Percentiles rank a stretch among this genome's conserved stretches.
Conservation (phyloP, 2,888 invertebrate genomes). For the Calephelis perditalis region DNA sequence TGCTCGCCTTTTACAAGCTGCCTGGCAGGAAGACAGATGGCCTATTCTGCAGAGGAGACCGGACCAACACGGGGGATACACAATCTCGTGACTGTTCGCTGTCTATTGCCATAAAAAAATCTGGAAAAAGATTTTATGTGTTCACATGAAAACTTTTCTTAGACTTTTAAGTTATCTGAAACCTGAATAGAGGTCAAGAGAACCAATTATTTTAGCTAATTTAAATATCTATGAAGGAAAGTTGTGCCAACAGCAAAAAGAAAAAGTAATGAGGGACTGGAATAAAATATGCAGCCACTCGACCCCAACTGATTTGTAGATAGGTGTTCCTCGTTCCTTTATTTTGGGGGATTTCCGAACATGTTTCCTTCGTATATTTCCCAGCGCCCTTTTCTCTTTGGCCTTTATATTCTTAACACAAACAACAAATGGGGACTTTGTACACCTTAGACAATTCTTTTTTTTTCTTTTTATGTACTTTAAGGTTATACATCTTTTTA, state of each 20-base stretch:
- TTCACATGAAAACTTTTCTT: too few relatives aligned
- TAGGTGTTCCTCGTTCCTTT: conserved; percentile 7
- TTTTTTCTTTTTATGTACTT: neutral
- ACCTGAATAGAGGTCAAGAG: too few relatives aligned
- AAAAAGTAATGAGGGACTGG: conserved; percentile 7
- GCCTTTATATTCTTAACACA: neutral
- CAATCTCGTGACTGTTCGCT: too few relatives aligned
- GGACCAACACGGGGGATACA: too few relatives aligned
- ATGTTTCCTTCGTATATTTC: conserved; percentile 5
- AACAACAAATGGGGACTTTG: conserved; percentile 3
- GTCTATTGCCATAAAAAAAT: too few relatives aligned
- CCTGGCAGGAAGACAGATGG: too few relatives aligned
- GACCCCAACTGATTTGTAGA: conserved; percentile 12
- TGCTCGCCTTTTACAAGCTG: too few relatives aligned
- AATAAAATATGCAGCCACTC: conserved; percentile 11
- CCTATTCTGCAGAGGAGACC: too few relatives aligned
- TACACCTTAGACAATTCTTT: neutral
- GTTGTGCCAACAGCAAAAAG: conserved; percentile 6
- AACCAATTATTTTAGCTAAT: too few relatives aligned
- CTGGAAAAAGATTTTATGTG: too few relatives aligned
- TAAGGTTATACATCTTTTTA: neutral
- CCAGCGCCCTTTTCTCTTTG: neutral
- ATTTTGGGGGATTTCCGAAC: conserved; percentile 7
- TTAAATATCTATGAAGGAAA: too few relatives aligned
- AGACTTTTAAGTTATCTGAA: too few relatives aligned